Base-by-base conservation (phyloP, 2,113 vertebrate genomes). In the Leptobrachium ailaonicum region DNA sequence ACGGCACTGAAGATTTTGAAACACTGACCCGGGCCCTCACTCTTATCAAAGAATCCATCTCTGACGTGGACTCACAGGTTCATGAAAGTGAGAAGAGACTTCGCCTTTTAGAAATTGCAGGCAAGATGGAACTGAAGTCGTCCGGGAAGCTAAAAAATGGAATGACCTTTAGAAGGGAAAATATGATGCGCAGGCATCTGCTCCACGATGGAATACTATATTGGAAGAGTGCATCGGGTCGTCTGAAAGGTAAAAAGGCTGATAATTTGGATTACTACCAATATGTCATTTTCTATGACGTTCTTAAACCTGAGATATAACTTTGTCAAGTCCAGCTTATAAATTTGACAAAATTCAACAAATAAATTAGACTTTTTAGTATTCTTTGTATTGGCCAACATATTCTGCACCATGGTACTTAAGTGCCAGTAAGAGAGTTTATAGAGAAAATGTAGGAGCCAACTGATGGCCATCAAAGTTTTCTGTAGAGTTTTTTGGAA, bases 141-240 rank as follows among this genome's bases (percentile, higher is more conserved):
- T 90, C 88, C 2, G 92, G 94, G 56, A 98, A 95, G 73, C 93
- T 92, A 86, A 97, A 97, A 87, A 97, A 96, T 0, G 93, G 96
- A 0, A 89, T 94, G 1, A 84, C 93, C 41, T 98, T 98, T 90
- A 88, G 95, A 54, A 94, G 94, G 62, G 95, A 97, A 82, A 95
- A 98, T 83, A 88, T 99, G 82, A 86, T 87, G 0, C 92, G 79
- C 64, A 90, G 95, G 66, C 78, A 82, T 66, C 93, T 99, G 1
- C 88, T 95, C 0, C 88, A 95, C 0, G 95, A 96, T 42, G 95
- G 96, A 73, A 88, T 86, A 0, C 92, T 99, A n/a, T 95, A 90
- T 89, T 98, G 95, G 95, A 99, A 96, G 82, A 93, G 94, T 13
- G 92, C 96, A 0, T 97, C 97, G 0, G 98, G 98, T 32, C 85